phyloP scores from a whole-genome alignment of 1,140 invertebrate species.

The Cydia splendana region DNA sequence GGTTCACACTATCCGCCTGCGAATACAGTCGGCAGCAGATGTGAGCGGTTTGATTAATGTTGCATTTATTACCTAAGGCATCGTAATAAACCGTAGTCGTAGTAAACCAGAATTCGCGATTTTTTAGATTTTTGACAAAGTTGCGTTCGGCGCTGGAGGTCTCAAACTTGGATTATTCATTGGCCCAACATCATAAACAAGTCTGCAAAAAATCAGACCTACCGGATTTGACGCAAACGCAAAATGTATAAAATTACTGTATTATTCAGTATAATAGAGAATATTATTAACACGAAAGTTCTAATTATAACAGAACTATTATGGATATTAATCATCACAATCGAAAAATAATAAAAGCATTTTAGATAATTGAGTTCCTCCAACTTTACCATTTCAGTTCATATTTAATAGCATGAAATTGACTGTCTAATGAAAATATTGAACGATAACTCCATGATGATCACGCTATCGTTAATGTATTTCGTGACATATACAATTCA shows the following conservation, averaged over 20 bases:
- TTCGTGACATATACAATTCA: neutral
- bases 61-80: no score
- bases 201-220: no score
- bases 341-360: neutral
- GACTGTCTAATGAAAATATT: neutral
- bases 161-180: no score
- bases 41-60: neutral
- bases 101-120: no score
- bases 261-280: neutral
- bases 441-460: neutral
- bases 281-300: neutral
- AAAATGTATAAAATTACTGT: no score
- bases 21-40: slow-evolving; percentile 31
- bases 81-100: no score
- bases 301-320: neutral
- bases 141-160: no score
- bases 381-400: neutral
- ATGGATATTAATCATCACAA: neutral
- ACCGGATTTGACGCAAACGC: no score
- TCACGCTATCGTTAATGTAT: slow-evolving; percentile 1
- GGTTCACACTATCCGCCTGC: slow-evolving; percentile 62
- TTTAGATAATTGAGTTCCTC: neutral
- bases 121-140: no score
- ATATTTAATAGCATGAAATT: neutral
- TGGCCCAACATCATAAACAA: no score